These are phyloP conservation scores for Nomada hirtipes DNA, from an alignment of 2,888 invertebrate genomes.

Conservation along the genomic window DNA sequence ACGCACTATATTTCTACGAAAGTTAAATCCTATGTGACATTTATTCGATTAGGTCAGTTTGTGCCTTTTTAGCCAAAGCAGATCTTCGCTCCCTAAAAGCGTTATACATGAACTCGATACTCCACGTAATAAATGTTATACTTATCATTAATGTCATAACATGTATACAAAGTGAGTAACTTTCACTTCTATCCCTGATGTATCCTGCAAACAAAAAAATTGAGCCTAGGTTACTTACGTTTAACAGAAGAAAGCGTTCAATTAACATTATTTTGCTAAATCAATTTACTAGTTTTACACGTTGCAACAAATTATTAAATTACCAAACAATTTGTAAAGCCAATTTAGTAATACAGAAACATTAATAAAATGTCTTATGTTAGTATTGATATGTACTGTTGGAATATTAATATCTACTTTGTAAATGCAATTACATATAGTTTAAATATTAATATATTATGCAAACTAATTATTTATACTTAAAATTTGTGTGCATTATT, in stretches of 20 bases:
- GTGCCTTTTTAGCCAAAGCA: constrained; percentile 16
- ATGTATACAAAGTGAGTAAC: constrained; percentile 81
- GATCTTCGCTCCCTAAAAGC: constrained; percentile 47
- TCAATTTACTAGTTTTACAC: too few relatives aligned
- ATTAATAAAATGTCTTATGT: not conserved
- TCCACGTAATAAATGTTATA: constrained; percentile 72
- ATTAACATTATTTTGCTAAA: not conserved
- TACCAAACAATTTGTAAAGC: not conserved
- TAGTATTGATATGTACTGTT: too few relatives aligned
- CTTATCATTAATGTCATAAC: constrained; percentile 79
- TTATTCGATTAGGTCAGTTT: constrained; percentile 30
- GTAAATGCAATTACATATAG: not conserved
- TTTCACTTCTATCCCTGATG: constrained; percentile 79
- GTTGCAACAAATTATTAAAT: too few relatives aligned
- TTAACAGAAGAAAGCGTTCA: not conserved
- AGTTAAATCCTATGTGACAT: not conserved
- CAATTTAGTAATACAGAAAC: not conserved
- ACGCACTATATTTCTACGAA: not conserved
- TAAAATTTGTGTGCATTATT: not conserved
- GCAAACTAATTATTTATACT: not conserved
- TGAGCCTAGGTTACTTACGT: not conserved
- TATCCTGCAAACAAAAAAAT: constrained; percentile 70
- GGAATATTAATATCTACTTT: not conserved
- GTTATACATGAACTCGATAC: constrained; percentile 68
- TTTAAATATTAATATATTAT: not conserved